A percentile compares a stretch with the other conserved stretches of the same genome.
These are phyloP conservation scores for Protobothrops flavoviridis DNA, from an alignment of 2,113 vertebrate genomes.

Conservation along the genomic window DNA sequence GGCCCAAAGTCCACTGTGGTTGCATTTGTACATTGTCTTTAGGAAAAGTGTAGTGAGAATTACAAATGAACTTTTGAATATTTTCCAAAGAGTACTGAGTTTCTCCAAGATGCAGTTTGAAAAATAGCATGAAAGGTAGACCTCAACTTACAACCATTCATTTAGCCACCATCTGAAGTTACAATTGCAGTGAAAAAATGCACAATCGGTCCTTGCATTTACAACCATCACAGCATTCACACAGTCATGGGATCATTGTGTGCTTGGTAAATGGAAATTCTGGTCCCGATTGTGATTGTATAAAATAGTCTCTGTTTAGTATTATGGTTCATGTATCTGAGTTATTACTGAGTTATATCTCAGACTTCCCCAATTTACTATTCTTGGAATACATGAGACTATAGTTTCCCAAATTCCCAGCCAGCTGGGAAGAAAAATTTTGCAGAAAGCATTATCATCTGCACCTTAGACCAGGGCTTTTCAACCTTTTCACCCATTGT, in stretches of 20 bases:
- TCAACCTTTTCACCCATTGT: too few relatives aligned
- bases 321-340: neutral
- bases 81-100: neutral
- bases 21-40: neutral
- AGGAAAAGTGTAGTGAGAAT: neutral
- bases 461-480: too few relatives aligned
- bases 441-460: neutral
- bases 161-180: neutral
- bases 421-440: neutral
- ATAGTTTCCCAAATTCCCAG: neutral
- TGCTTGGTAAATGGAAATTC: neutral
- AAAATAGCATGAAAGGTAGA: neutral
- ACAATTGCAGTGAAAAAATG: neutral
- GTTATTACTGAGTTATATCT: neutral
- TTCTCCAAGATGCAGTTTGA: neutral
- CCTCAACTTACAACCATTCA: neutral
- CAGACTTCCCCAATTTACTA: neutral
- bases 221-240: neutral
- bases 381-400: neutral
- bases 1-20: neutral
- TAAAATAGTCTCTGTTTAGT: neutral
- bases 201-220: neutral
- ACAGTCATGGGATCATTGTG: neutral
- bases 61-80: neutral
- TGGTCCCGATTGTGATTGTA: neutral